These are phyloP conservation scores for Actinia equina DNA, from an alignment of 64 coral and sea anemone genomes.

Conservation along the genomic window DNA sequence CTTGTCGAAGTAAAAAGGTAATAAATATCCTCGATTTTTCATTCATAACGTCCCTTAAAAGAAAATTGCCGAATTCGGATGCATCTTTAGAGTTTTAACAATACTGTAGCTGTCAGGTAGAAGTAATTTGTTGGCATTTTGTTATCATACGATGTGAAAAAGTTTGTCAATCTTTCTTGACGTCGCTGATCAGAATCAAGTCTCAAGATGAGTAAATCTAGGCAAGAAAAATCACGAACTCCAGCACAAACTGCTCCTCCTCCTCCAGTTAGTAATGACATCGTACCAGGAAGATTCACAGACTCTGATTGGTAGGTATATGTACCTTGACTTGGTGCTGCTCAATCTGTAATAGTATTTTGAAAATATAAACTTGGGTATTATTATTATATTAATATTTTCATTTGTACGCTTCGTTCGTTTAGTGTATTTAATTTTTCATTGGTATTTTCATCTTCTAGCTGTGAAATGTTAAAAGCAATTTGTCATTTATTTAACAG, in stretches of 20 bases:
- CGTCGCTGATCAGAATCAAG: no score
- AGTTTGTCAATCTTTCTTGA: neutral
- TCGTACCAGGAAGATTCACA: constrained; percentile 93
- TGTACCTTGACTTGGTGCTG: neutral
- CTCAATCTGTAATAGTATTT: neutral
- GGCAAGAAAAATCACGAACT: constrained; percentile 90
- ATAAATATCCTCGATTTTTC: neutral
- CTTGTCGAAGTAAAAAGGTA: neutral
- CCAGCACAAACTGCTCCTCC: constrained; percentile 80
- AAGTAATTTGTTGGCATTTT: neutral
- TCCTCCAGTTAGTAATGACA: constrained; percentile 83
- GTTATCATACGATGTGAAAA: neutral
- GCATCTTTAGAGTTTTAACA: neutral
- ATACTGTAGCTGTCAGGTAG: neutral
- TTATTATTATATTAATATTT: no score
- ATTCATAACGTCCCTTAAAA: neutral
- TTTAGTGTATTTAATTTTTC: no score
- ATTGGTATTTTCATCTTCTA: no score
- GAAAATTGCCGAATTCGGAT: neutral
- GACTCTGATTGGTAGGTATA: constrained; percentile 89
- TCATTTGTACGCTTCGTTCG: no score
- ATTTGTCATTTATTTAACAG: no score
- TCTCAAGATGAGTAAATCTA: constrained; percentile 87
- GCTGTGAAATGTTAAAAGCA: no score
- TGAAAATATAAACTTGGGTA: no score